Evolutionary conservation across 1,140 invertebrate species (phyloP).

Genomic region (Dendrolimus punctatus): DNA sequence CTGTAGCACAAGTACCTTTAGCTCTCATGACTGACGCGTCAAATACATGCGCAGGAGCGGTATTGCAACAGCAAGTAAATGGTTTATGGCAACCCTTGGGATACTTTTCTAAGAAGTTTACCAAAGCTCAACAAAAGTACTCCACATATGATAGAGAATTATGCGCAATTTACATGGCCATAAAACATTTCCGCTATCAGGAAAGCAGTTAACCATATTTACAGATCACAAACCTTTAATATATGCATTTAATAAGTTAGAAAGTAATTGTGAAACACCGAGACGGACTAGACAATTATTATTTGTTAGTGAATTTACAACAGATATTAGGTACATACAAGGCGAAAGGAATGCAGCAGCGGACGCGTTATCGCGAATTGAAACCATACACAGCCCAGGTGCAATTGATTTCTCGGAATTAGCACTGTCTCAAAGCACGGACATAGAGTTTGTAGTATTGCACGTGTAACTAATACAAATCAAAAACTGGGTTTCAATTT

Average conservation of each 20-base stretch:
- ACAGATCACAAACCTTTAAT: slow-evolving; percentile 54
- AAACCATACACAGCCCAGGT: slow-evolving; percentile 2
- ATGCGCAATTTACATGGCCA: slow-evolving; percentile 2
- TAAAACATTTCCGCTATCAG: slow-evolving; percentile 22
- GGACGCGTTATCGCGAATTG: slow-evolving; percentile 14
- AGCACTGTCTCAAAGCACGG: not conserved
- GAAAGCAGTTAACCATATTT: slow-evolving; percentile 25
- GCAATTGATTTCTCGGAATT: not conserved
- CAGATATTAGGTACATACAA: slow-evolving; percentile 14
- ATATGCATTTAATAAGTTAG: slow-evolving; percentile 24
- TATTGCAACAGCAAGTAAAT: slow-evolving; percentile 4
- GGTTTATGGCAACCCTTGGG: slow-evolving; percentile 6
- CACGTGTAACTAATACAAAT: no score
- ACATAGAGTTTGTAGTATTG: no score
- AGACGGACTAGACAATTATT: slow-evolving; percentile 14
- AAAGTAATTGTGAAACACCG: slow-evolving; percentile 11
- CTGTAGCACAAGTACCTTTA: not conserved
- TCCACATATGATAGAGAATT: slow-evolving; percentile 10
- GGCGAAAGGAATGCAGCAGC: slow-evolving; percentile 14
- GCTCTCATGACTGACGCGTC: slow-evolving; percentile 23
- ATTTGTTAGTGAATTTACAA: slow-evolving; percentile 17
- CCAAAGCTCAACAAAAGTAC: slow-evolving; percentile 4
- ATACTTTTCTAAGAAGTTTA: slow-evolving; percentile 8
- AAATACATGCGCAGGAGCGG: slow-evolving; percentile 2
- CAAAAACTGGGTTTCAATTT: no score